These are phyloP conservation scores for Siniperca knerii DNA, from an alignment of 2,113 vertebrate species.

Conservation along the genomic window DNA sequence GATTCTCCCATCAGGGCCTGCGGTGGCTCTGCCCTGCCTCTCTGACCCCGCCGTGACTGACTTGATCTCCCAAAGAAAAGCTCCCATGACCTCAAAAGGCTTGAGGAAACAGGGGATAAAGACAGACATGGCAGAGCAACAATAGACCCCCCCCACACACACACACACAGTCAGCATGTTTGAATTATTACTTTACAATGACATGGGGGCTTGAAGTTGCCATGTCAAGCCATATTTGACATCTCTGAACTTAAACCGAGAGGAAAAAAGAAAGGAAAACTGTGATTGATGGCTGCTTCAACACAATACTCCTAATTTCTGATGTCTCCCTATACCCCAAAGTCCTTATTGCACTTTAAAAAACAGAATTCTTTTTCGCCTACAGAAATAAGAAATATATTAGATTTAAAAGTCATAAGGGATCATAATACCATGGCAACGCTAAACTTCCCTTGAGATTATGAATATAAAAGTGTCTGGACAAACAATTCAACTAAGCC, in stretches of 20 bases:
- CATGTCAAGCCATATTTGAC: constrained; percentile 16
- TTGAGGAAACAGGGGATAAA: constrained; percentile 61
- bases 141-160: neutral
- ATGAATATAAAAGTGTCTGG: neutral
- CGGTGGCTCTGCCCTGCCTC: constrained; percentile 1
- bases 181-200: constrained; percentile 45
- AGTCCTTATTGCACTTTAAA: neutral
- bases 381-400: neutral
- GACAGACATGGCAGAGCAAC: constrained; percentile 60
- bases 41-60: constrained; percentile 61
- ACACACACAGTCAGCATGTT: constrained; percentile 35
- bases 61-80: constrained; percentile 53
- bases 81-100: constrained; percentile 59
- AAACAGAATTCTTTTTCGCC: too few species aligned
- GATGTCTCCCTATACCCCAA: neutral
- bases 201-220: constrained; percentile 14
- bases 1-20: constrained; percentile 10
- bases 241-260: constrained; percentile 7
- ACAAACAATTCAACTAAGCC: neutral
- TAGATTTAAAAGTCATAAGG: neutral
- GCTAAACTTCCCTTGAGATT: neutral
- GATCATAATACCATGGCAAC: neutral
- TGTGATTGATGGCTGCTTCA: neutral
- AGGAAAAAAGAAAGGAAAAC: neutral
- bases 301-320: neutral